A percentile compares a stretch with the other conserved stretches of the same genome.
These are phyloP conservation scores for Aeoliscus strigatus DNA, from an alignment of 2,797 vertebrate genomes.

Conservation along the genomic window DNA sequence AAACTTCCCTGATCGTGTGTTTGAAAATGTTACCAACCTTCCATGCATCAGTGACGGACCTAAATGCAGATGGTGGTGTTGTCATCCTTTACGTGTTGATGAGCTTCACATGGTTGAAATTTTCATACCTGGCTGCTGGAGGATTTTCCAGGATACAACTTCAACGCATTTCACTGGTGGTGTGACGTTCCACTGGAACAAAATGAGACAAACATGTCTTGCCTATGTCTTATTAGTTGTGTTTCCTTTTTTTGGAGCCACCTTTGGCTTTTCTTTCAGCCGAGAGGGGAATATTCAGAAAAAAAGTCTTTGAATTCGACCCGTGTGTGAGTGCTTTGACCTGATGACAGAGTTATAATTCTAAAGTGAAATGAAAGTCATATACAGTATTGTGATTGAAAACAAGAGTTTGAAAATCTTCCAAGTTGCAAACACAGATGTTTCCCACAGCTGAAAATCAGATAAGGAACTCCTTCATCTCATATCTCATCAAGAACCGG, in stretches of 20 bases:
- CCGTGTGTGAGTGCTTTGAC: no score
- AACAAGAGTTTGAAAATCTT: background rate
- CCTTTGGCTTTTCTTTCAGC: conserved; percentile 36
- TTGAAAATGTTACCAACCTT: conserved; percentile 21
- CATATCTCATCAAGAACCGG: conserved; percentile 15
- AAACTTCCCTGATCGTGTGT: conserved; percentile 19
- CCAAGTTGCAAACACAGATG: conserved; percentile 16
- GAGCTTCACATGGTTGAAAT: conserved; percentile 40
- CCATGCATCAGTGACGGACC: conserved; percentile 12
- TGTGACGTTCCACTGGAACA: conserved; percentile 37
- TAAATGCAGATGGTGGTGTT: conserved; percentile 44
- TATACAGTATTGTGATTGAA: conserved; percentile 4
- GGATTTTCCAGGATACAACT: conserved; percentile 49
- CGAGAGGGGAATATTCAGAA: conserved; percentile 19
- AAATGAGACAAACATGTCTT: conserved; percentile 49
- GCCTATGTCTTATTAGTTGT: conserved; percentile 42
- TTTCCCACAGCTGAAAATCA: conserved; percentile 13
- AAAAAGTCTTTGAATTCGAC: no score
- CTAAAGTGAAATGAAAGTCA: conserved; percentile 12
- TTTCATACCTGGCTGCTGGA: conserved; percentile 49
- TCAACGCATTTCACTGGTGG: conserved; percentile 38
- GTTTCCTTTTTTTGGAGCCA: conserved; percentile 10
- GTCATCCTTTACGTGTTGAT: conserved; percentile 51
- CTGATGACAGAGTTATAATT: conserved; percentile 1
- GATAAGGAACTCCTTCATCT: conserved; percentile 31